Conservation (phyloP, 2,797 vertebrate species). For the Falco rusticolus region DNA sequence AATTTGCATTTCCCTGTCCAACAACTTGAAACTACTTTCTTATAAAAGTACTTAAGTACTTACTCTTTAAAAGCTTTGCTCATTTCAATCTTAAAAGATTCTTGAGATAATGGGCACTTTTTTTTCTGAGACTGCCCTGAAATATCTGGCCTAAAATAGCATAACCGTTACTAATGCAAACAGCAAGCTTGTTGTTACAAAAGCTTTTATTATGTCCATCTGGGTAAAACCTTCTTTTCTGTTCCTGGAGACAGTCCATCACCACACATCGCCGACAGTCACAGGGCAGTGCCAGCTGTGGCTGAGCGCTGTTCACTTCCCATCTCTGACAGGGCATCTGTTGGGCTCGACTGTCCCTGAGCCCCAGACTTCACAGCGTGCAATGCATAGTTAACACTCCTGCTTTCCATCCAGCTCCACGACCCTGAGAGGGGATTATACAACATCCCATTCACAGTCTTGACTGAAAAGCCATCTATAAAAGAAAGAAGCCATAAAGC, state of each 20-base stretch:
- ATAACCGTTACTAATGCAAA: not conserved
- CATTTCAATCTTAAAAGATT: not conserved
- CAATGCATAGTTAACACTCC: conserved; percentile 89
- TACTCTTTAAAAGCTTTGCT: conserved; percentile 1
- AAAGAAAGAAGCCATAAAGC: not conserved
- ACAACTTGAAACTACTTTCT: not conserved
- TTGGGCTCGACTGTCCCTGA: not conserved
- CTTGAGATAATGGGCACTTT: not conserved
- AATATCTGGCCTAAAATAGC: not conserved
- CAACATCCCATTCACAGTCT: conserved; percentile 88
- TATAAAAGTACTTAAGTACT: conserved; percentile 8
- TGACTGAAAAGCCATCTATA: conserved; percentile 88
- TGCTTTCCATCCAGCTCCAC: conserved; percentile 90
- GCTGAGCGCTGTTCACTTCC: not conserved
- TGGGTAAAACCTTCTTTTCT: not conserved
- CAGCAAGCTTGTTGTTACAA: not conserved
- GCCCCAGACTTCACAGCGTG: conserved; percentile 84
- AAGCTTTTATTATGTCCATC: conserved; percentile 17
- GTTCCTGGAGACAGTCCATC: not conserved
- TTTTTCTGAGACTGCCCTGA: not conserved
- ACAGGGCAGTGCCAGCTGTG: not conserved
- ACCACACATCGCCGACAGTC: not conserved
- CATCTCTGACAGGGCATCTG: conserved; percentile 3
- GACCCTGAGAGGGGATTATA: conserved; percentile 87
- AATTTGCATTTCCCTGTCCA: not conserved